These are phyloP conservation scores for Etheostoma nigrum DNA, from an alignment of 2,797 vertebrate species.

Conservation along the genomic window DNA sequence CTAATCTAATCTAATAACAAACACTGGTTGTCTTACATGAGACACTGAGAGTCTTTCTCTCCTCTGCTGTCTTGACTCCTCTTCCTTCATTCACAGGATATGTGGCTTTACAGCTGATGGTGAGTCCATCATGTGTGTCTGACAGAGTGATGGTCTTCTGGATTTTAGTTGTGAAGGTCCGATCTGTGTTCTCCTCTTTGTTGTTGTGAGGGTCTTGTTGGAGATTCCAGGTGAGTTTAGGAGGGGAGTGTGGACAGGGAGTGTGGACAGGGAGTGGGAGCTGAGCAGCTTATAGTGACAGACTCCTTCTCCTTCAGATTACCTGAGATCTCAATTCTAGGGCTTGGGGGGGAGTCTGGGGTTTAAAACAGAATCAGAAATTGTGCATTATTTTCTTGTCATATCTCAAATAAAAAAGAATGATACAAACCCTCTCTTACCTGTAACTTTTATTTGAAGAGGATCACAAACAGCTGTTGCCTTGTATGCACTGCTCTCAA, in stretches of 20 bases:
- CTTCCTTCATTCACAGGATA: conserved; percentile 51
- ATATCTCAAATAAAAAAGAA: not conserved
- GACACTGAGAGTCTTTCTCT: conserved; percentile 26
- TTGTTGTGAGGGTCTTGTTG: conserved; percentile 27
- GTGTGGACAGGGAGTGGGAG: conserved; percentile 62
- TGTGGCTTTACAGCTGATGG: conserved; percentile 54
- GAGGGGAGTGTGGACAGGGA: conserved; percentile 66
- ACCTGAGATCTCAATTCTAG: conserved; percentile 18
- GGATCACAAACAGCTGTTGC: not conserved
- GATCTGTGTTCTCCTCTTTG: conserved; percentile 38
- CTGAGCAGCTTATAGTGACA: conserved; percentile 64
- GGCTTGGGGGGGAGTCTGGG: conserved; percentile 17
- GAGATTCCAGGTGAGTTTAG: conserved; percentile 66
- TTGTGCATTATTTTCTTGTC: too few relatives aligned
- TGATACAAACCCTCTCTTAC: conserved; percentile 42
- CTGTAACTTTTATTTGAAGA: conserved; percentile 39
- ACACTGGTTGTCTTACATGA: conserved; percentile 42
- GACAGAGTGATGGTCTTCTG: conserved; percentile 56
- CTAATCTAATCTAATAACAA: too few relatives aligned
- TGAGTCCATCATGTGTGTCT: conserved; percentile 46
- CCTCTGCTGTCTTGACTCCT: not conserved
- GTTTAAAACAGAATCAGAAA: not conserved
- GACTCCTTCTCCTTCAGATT: conserved; percentile 25
- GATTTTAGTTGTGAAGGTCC: conserved; percentile 52
- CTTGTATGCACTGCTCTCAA: not conserved